Evolutionary conservation across 2,113 vertebrate genomes (phyloP), one percentile per base, ranked within the genome.

Genomic region (Lampris megalopsis): DNA sequence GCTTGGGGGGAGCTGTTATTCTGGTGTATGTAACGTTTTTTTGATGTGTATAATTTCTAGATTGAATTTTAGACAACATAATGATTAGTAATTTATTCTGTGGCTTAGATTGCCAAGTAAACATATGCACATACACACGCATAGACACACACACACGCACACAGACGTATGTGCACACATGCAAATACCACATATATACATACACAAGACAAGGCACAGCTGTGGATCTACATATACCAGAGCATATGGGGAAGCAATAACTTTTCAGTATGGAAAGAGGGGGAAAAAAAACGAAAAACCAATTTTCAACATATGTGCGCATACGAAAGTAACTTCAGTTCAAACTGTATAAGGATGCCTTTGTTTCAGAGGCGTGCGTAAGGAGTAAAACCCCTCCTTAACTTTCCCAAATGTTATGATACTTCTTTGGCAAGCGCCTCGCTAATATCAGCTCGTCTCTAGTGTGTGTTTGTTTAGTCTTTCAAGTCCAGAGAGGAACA

Each of bases 331-430:
- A 10, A 53, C 11, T n/a, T n/a, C 58, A 13, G 37, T 47, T 3
- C n/a, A 37, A 6, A 40, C 1, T 63, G 40, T 10, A 43, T 72
- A n/a, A 43, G 40, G 53, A 77, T 66, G 36, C 8, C 49, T 57
- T 64, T 62, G 24, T 54, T 53, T 64, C 11, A 9, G 13, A 11
- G 10, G 9, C 47, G 9, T 48, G 47, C 47, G 52, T 62, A 62
- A 68, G 61, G 7, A 82, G 24, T 63, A 38, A 37, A 35, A 24
- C 64, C 40, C 62, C 79, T 80, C 79, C 83, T 70, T 74, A 45
- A 86, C 78, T 86, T 88, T 86, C 80, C 71, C 57, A 38, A 2
- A 65, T 71, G 56, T 80, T 72, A 71, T 59, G 71, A 42, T 9
- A 63, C 11, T 4, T 86, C 64, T 83, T 75, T 54, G 62, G 64